Percentiles rank a stretch among this genome's conserved stretches.
Conservation (phyloP, 2,888 invertebrate genomes). For the Ellobium chinense region DNA sequence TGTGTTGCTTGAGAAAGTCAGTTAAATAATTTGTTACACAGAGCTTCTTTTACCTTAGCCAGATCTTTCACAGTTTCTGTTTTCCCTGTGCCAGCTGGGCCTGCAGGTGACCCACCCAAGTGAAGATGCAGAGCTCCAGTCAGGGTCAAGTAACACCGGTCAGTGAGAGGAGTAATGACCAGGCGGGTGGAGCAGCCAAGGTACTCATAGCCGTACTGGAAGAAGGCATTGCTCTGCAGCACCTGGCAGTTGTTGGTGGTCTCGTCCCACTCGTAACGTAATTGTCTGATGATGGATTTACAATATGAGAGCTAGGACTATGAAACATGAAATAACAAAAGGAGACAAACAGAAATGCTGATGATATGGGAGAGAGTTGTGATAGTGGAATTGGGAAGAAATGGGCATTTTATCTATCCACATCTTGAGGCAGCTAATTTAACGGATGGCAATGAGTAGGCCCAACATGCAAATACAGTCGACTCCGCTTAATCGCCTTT, state of each 20-base stretch:
- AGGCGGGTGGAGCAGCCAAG: constrained; percentile 78
- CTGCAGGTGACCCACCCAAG: constrained; percentile 78
- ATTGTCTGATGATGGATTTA: constrained; percentile 68
- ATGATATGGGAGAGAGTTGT: no score
- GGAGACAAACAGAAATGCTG: no score
- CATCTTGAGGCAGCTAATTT: no score
- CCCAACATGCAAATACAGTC: no score
- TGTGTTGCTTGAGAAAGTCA: no score
- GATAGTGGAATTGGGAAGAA: no score
- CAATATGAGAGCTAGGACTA: background rate
- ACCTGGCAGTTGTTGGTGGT: constrained; percentile 77
- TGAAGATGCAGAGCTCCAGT: constrained; percentile 78
- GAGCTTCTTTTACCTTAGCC: constrained; percentile 73
- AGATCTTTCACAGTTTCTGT: constrained; percentile 79
- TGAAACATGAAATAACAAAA: background rate
- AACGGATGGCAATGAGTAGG: no score
- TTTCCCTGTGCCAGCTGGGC: constrained; percentile 79
- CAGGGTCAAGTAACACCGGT: constrained; percentile 77
- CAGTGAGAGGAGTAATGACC: constrained; percentile 78
- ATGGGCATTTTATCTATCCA: background rate
- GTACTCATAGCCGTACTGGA: constrained; percentile 79
- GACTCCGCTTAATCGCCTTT: no score
- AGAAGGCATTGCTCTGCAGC: constrained; percentile 76
- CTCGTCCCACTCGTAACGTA: constrained; percentile 79
- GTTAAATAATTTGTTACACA: no score